Base-by-base conservation (phyloP, 2,888 invertebrate species). In the Aleiodes alternator region DNA sequence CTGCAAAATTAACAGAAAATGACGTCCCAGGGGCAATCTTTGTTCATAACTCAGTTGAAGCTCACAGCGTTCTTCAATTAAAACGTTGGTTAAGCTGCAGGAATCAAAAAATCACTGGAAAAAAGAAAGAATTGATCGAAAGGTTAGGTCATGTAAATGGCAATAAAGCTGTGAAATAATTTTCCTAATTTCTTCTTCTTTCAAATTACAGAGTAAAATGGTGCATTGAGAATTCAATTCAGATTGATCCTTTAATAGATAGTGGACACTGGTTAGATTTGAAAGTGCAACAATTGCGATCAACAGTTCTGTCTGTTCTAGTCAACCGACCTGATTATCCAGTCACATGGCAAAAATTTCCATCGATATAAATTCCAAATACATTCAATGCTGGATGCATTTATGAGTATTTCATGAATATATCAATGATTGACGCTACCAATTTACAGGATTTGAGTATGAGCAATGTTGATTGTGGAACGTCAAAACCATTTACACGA, bases 11-110 rank as follows among this genome's bases (percentile, higher is more conserved):
- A 34, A 34, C 34, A 3, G 34, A 34, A 34, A 3, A 34, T 6
- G 34, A 34, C 6, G 34, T 34, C 34, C 34, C 51, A 51, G 77
- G 78, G 76, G 78, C 76, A 77, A 61, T 68, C 72, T 74, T 80
- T 66, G 23, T 77, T 76, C 59, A 80, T 71, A 14, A 72, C 55
- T 76, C 77, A 29, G 69, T 78, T 50, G 79, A 79, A 78, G 79
- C 77, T n/a, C 80, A 79, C 78, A 79, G 64, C 70, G 75, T 76
- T 79, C 70, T 74, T 43, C 78, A 78, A 72, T 80, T 79, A 43
- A 80, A 79, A 79, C 78, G 77, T 34, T 79, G 79, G 76, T 43
- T 80, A 64, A 79, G 76, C 55, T 76, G 64, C 76, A n/a, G n/a
- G n/a, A n/a, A n/a, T n/a, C n/a, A n/a, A n/a, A n/a, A n/a, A n/a